Evolutionary conservation across 2,888 invertebrate species (phyloP), one percentile per base, ranked within the genome.

Genomic region (Leptothorax acervorum): DNA sequence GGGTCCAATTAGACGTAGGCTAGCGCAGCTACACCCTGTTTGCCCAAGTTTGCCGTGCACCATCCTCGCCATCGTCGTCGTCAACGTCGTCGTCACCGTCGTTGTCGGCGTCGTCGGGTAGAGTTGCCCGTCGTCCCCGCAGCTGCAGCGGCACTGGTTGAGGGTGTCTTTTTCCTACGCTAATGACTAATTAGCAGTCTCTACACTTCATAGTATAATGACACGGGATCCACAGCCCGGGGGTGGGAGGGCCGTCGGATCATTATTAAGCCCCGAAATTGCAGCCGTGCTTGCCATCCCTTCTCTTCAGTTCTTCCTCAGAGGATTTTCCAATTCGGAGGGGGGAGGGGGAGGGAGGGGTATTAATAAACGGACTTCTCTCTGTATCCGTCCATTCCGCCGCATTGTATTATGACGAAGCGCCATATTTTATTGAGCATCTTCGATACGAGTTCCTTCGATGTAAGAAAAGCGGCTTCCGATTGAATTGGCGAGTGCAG

Each of bases 111-210:
- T 48, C 70, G 39, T 83, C 87, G 85, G 90, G 84, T 91, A 89
- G 89, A 89, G 86, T 90, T 91, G 89, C 87, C 83, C 85, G 89
- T 89, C 86, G 89, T 90, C 87, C 35, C 90, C 86, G 90, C 84
- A 82, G 84, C 87, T 86, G 75, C 91, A 81, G 66, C 83, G 75
- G 71, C 83, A 85, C 75, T 88, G 83, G 85, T 90, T 91, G 89
- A 90, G 93, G 94, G 93, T 94, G 94, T 94, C 94, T 94, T 94
- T 95, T 94, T 94, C 93, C 93, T 92, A 92, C 93, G 93, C 94
- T 94, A 95, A 95, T 95, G 95, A 95, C 94, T 94, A 95, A 95
- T 95, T 95, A 95, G 95, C 94, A 94, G 92, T 90, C 93, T 93
- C 94, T 93, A 92, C 91, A 93, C 92, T 92, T 92, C 91, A 91